phyloP scores from a whole-genome alignment of 2,113 vertebrate species.

The Zosterops lateralis region DNA sequence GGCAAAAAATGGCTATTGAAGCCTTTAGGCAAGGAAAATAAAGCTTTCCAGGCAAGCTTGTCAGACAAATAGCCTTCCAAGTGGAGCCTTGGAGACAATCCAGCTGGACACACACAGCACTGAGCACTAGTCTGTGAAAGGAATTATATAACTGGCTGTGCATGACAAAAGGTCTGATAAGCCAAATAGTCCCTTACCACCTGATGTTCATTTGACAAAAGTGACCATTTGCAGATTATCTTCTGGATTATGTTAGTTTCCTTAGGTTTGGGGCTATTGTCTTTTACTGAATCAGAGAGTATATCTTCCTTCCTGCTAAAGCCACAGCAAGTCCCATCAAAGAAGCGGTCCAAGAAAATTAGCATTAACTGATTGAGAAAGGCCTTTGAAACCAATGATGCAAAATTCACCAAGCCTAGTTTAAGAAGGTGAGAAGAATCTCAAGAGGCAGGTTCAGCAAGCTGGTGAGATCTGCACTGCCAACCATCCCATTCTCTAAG shows the following conservation, averaged over 20 bases:
- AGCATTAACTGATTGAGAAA: not conserved
- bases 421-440: not conserved
- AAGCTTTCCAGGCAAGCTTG: not conserved
- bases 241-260: not conserved
- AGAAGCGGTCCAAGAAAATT: not conserved
- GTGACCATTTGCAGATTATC: not conserved
- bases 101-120: not conserved
- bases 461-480: not conserved
- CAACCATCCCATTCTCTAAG: not conserved
- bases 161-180: not conserved
- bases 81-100: not conserved
- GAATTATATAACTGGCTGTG: not conserved
- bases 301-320: not conserved
- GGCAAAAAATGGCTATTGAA: not conserved
- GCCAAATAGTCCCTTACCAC: not conserved
- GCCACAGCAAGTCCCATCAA: not conserved
- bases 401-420: not conserved
- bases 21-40: not conserved
- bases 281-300: not conserved
- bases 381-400: not conserved
- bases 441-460: not conserved
- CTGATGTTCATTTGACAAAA: not conserved
- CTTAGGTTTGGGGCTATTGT: not conserved
- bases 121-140: not conserved
- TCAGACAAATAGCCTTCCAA: not conserved